phyloP scores from a whole-genome alignment of 1,140 invertebrate genomes.

The Eupristina koningsbergeri region DNA sequence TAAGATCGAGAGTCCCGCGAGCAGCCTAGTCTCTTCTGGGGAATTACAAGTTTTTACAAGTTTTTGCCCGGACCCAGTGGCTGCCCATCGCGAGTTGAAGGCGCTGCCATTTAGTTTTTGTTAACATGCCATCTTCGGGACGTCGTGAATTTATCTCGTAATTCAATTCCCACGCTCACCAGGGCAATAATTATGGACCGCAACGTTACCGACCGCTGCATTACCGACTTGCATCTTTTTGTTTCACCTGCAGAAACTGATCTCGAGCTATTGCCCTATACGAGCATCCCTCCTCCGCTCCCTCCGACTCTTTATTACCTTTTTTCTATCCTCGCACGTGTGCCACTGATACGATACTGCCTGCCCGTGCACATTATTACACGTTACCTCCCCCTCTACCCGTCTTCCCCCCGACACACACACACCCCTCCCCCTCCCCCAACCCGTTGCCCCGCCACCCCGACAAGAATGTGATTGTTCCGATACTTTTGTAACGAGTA shows the following conservation, averaged over 20 bases:
- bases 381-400: no score
- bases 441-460: no score
- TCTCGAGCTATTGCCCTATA: constrained; percentile 54
- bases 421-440: no score
- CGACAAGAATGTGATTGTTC: not conserved
- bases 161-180: constrained; percentile 66
- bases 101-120: constrained; percentile 11
- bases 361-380: not conserved
- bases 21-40: no score
- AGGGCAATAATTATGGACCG: constrained; percentile 62
- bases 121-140: constrained; percentile 32
- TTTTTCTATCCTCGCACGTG: not conserved
- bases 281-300: constrained; percentile 38
- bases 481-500: not conserved
- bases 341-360: not conserved
- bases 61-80: not conserved
- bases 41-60: not conserved
- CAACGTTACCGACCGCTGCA: not conserved
- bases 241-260: not conserved
- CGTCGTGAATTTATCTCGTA: constrained; percentile 62
- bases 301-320: constrained; percentile 29
- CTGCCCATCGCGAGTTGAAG: not conserved
- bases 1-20: no score
- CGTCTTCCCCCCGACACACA: no score
- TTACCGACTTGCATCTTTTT: constrained; percentile 9